These are phyloP conservation scores for Sciurus niger DNA, from an alignment of 2,113 vertebrate species.

Conservation along the genomic window DNA sequence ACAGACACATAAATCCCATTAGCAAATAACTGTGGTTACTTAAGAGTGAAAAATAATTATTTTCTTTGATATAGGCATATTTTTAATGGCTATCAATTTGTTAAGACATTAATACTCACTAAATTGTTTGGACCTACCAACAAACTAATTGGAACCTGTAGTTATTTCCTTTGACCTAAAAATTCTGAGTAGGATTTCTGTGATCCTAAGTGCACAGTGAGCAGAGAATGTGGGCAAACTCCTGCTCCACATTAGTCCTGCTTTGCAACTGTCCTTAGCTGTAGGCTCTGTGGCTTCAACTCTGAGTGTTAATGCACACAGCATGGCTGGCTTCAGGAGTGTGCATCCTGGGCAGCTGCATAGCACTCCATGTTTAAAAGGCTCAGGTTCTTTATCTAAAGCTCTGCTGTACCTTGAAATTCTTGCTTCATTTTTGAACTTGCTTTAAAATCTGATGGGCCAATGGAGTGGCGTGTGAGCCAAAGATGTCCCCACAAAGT, in stretches of 20 bases:
- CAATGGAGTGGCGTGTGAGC: accelerated
- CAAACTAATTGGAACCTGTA: neutral
- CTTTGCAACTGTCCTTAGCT: neutral
- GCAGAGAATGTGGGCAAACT: no score
- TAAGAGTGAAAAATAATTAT: neutral
- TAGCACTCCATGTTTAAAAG: neutral
- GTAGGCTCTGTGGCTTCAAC: neutral
- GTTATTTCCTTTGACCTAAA: neutral
- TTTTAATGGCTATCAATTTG: neutral
- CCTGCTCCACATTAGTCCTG: accelerated
- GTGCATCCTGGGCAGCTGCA: neutral
- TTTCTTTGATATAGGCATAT: neutral
- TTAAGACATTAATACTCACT: neutral
- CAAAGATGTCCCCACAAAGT: accelerated
- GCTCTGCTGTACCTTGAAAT: neutral
- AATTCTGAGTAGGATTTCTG: no score
- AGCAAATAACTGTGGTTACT: neutral
- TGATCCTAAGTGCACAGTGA: accelerated
- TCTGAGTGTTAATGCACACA: neutral
- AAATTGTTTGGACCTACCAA: neutral
- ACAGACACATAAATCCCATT: neutral
- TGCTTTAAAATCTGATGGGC: neutral
- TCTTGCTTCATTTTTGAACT: neutral
- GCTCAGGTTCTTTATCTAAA: accelerated
- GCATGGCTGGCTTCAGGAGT: neutral